Conservation (phyloP, 2,113 vertebrate genomes). For the Dipodomys stephensi region DNA sequence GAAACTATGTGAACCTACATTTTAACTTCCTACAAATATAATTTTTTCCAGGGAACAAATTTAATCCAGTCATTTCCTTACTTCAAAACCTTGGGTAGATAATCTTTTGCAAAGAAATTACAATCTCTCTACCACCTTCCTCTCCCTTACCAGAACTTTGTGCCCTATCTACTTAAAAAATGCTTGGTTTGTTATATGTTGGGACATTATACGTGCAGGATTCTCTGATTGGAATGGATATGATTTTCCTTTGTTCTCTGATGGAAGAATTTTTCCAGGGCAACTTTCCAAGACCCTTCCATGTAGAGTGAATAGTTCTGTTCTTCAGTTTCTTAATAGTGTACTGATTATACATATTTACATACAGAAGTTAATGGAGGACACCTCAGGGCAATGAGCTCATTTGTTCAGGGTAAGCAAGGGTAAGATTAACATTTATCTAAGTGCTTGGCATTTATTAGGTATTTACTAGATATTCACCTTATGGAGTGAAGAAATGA, state of each 20-base stretch:
- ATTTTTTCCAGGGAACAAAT: constrained; percentile 42
- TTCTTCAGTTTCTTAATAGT: not conserved
- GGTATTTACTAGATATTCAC: not conserved
- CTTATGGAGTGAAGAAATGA: not conserved
- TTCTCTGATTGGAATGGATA: not conserved
- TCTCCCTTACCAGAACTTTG: not conserved
- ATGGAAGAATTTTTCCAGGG: not conserved
- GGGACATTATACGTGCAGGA: not conserved
- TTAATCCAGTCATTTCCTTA: constrained; percentile 48
- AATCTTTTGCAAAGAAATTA: constrained; percentile 41
- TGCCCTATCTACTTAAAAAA: not conserved
- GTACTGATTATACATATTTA: not conserved
- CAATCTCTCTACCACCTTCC: not conserved
- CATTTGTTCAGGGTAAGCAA: not conserved
- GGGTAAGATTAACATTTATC: not conserved
- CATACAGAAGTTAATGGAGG: not conserved
- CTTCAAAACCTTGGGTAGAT: constrained; percentile 43
- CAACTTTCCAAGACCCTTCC: not conserved
- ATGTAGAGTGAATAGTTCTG: not conserved
- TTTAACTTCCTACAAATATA: constrained; percentile 49
- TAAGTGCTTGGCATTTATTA: not conserved
- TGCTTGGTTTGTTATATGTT: not conserved
- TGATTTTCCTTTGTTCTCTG: not conserved
- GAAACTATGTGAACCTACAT: constrained; percentile 30
- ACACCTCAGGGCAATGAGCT: not conserved